Evolutionary conservation across 2,113 vertebrate genomes (phyloP), one percentile per base, ranked within the genome.

Genomic region (Lagopus muta): DNA sequence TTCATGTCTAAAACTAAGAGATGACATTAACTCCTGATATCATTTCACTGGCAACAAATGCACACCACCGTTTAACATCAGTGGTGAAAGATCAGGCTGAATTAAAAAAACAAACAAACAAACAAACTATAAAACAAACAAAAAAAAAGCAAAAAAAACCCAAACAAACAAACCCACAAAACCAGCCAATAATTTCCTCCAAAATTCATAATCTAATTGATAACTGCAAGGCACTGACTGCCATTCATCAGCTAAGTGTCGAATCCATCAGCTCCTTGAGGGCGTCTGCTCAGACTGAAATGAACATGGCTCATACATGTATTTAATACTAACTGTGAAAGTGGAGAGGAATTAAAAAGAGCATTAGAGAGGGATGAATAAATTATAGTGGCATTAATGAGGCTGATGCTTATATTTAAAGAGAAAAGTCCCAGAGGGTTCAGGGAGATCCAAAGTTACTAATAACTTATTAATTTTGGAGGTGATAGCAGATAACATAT

Each of bases 281-380:
- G 79, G 86, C 27, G 17, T 90, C 27, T 77, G 52, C 67, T 95
- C 86, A 86, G 48, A 82, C 86, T 93, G 78, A 93, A 94, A 86
- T 48, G 62, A 95, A 90, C 58, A 58, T 52, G 36, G 80, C 69
- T 94, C 83, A 30, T 73, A 90, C 83, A 90, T 27, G 36, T 76
- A 95, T 92, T 94, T 92, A 84, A 90, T 89, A 73, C 86, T 89
- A 66, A 70, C 74, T 94, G 89, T 73, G 77, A 93, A 90, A 72
- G 20, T 85, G 65, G 54, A 90, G 70, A 72, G 48, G 57, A 94
- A 85, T 96, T 95, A 94, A 93, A 87, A 77, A 96, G 92, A 96
- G 92, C 73, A 92, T 93, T 92, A 96, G 88, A 74, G 27, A 92
- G 19, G 82, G 77, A 95, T 94, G 92, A 96, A 96, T 94, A 95